Conservation (phyloP, 2,113 vertebrate species). For the Echinops telfairi region DNA sequence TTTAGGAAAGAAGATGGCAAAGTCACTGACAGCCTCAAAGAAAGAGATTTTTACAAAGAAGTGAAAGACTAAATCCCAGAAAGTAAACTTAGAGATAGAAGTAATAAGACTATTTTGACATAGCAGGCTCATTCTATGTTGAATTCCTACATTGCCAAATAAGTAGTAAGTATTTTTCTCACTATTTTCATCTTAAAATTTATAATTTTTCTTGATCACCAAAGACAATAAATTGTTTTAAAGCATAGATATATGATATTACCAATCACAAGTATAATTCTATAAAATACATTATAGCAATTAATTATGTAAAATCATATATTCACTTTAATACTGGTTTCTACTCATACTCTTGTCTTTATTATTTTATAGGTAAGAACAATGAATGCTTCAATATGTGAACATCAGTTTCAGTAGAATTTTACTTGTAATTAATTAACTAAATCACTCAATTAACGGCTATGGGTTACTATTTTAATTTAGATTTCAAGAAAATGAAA, state of each 20-base stretch:
- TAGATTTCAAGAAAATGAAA: neutral
- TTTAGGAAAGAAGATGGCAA: too few species aligned
- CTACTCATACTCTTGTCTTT: neutral
- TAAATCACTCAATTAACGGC: neutral
- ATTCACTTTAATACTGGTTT: neutral
- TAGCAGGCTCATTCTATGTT: too few species aligned
- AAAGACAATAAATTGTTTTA: neutral
- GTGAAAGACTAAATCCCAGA: too few species aligned
- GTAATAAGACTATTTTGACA: too few species aligned
- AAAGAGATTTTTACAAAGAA: too few species aligned
- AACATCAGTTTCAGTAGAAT: neutral
- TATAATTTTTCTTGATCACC: too few species aligned
- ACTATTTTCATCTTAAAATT: too few species aligned
- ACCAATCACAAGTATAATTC: neutral
- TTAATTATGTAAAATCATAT: neutral
- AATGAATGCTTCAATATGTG: neutral
- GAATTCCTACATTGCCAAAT: too few species aligned
- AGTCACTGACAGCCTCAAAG: too few species aligned
- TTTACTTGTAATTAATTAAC: too few species aligned
- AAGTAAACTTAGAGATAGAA: too few species aligned
- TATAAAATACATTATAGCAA: neutral
- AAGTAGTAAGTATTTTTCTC: too few species aligned
- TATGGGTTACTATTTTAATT: neutral
- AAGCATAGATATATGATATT: neutral
- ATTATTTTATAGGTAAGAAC: neutral